A percentile compares a stretch with the other conserved stretches of the same genome.
These are phyloP conservation scores for Caranx ignobilis DNA, from an alignment of 2,113 vertebrate species.

Conservation along the genomic window DNA sequence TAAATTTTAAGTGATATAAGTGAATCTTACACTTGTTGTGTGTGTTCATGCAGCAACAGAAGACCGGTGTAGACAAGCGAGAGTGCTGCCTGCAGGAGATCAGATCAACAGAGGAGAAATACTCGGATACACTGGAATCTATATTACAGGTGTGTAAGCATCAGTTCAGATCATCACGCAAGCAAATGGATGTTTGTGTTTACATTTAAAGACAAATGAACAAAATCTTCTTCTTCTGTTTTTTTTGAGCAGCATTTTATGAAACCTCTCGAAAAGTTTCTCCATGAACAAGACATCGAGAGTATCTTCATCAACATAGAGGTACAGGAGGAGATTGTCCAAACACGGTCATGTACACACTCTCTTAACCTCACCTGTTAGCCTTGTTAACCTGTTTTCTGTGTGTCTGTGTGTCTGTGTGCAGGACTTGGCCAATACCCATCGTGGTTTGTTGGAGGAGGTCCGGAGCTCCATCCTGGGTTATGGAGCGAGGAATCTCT, in stretches of 20 bases:
- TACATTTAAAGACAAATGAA: slow-evolving; percentile 13
- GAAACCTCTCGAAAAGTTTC: slow-evolving; percentile 89
- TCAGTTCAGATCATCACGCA: neutral
- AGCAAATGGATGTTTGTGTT: neutral
- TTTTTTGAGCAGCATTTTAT: slow-evolving; percentile 87
- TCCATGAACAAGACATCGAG: slow-evolving; percentile 86
- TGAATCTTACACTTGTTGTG: neutral
- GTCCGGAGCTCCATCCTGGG: slow-evolving; percentile 81
- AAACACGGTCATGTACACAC: neutral
- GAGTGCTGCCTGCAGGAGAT: slow-evolving; percentile 93
- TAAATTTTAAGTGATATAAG: neutral
- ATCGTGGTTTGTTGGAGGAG: slow-evolving; percentile 85
- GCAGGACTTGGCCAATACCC: slow-evolving; percentile 87
- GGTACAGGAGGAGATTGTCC: slow-evolving; percentile 72
- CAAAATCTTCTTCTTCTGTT: neutral
- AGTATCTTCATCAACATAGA: slow-evolving; percentile 92
- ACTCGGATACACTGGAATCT: slow-evolving; percentile 89
- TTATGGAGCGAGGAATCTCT: slow-evolving; percentile 77
- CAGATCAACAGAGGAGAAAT: slow-evolving; percentile 92
- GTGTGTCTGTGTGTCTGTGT: neutral
- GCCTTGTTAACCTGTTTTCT: slow-evolving; percentile 11
- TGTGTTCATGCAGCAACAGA: slow-evolving; percentile 78
- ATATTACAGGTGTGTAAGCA: slow-evolving; percentile 87
- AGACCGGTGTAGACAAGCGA: slow-evolving; percentile 88
- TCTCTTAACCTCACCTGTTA: neutral